Percentiles rank a stretch among this genome's conserved stretches.
phyloP scores from a whole-genome alignment of 2,113 vertebrate species.

The Urocitellus parryii region DNA sequence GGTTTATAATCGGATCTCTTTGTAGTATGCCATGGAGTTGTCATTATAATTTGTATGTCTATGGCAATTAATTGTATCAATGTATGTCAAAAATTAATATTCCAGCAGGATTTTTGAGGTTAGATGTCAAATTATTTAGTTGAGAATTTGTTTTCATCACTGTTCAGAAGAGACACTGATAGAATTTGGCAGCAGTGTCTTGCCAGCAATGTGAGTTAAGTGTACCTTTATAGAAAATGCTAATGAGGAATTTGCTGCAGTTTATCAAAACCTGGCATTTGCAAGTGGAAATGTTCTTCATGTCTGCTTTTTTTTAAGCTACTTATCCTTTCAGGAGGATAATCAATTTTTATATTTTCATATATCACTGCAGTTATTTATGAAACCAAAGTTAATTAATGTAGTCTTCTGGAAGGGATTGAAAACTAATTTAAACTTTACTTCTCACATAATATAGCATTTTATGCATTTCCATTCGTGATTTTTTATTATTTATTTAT shows the following conservation, averaged over 20 bases:
- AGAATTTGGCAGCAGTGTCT: neutral
- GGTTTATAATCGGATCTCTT: slow-evolving; percentile 1
- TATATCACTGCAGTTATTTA: neutral
- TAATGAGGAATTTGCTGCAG: neutral
- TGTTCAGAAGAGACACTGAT: neutral
- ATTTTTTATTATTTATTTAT: no score
- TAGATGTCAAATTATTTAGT: neutral
- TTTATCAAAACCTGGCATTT: neutral
- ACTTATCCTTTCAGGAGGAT: neutral
- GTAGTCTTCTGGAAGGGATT: neutral
- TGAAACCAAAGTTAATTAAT: neutral
- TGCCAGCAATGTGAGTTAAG: neutral
- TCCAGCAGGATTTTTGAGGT: neutral
- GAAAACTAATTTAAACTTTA: neutral
- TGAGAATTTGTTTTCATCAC: neutral
- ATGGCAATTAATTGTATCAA: neutral
- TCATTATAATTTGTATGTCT: neutral
- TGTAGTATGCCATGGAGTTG: neutral
- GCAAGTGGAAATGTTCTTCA: neutral
- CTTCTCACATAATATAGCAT: neutral
- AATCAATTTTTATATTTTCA: neutral
- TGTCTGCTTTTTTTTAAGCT: neutral
- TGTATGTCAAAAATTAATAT: neutral
- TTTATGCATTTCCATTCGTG: slow-evolving; percentile 36
- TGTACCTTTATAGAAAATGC: slow-evolving; percentile 25